Evolutionary conservation across 2,888 invertebrate genomes (phyloP).

Genomic region (Linnaemya vulpina): DNA sequence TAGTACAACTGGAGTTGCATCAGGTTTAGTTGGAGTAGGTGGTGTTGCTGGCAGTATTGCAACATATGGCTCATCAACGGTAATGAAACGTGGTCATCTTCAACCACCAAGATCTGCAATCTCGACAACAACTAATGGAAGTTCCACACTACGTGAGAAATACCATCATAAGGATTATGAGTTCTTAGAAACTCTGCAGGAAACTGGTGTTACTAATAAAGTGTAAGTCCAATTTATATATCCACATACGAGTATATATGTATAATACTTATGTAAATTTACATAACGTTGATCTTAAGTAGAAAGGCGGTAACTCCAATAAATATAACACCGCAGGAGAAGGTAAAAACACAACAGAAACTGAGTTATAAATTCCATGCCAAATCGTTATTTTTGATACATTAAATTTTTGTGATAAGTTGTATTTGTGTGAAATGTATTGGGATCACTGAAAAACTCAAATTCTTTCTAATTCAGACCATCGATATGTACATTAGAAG

Average conservation of each 20-base stretch:
- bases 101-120: slow-evolving; percentile 55
- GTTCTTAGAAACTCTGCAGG: slow-evolving; percentile 81
- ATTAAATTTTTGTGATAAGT: no score
- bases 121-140: slow-evolving; percentile 70
- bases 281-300: no score
- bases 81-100: slow-evolving; percentile 52
- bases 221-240: slow-evolving; percentile 77
- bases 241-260: neutral
- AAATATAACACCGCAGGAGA: no score
- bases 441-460: no score
- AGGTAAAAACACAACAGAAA: no score
- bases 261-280: neutral
- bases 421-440: no score
- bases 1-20: slow-evolving; percentile 63
- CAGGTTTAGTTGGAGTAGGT: slow-evolving; percentile 64
- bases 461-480: no score
- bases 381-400: no score
- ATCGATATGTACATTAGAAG: no score
- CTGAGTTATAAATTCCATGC: no score
- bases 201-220: slow-evolving; percentile 82
- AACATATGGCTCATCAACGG: slow-evolving; percentile 53
- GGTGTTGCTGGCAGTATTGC: slow-evolving; percentile 68
- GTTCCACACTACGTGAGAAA: slow-evolving; percentile 75
- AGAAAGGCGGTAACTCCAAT: no score
- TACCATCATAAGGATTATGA: slow-evolving; percentile 80